A percentile compares a stretch with the other conserved stretches of the same genome.
phyloP scores from a whole-genome alignment of 2,888 invertebrate species.

The Mactromeris polynyma region DNA sequence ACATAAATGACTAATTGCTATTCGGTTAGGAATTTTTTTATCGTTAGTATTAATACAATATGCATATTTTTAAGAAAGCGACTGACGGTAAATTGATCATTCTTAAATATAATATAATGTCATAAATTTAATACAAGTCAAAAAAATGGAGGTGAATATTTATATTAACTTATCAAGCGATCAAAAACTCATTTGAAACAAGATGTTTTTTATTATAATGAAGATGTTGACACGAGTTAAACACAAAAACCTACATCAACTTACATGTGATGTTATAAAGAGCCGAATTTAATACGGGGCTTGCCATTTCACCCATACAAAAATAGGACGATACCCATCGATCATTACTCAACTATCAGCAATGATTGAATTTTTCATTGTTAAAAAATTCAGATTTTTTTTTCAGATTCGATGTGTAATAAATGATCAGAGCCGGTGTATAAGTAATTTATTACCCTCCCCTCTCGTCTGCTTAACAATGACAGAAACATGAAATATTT shows the following conservation, averaged over 20 bases:
- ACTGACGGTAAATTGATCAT: not conserved
- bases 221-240: not conserved
- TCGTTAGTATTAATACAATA: not conserved
- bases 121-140: not conserved
- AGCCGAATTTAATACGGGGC: not conserved
- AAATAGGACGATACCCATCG: not conserved
- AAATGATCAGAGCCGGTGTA: not conserved
- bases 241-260: not conserved
- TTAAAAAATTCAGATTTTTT: not conserved
- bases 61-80: not conserved
- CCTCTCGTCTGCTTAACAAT: constrained; percentile 7
- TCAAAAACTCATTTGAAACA: constrained; percentile 8
- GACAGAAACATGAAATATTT: constrained; percentile 16
- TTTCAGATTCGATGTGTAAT: not conserved
- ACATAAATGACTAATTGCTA: not conserved
- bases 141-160: not conserved
- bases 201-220: not conserved
- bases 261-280: not conserved
- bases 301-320: not conserved
- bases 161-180: not conserved
- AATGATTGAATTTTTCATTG: not conserved
- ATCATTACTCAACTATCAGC: not conserved
- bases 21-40: not conserved
- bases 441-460: constrained; percentile 21
- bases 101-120: not conserved